These are phyloP conservation scores for Thamnophis elegans DNA, from an alignment of 2,797 vertebrate species.

Conservation along the genomic window DNA sequence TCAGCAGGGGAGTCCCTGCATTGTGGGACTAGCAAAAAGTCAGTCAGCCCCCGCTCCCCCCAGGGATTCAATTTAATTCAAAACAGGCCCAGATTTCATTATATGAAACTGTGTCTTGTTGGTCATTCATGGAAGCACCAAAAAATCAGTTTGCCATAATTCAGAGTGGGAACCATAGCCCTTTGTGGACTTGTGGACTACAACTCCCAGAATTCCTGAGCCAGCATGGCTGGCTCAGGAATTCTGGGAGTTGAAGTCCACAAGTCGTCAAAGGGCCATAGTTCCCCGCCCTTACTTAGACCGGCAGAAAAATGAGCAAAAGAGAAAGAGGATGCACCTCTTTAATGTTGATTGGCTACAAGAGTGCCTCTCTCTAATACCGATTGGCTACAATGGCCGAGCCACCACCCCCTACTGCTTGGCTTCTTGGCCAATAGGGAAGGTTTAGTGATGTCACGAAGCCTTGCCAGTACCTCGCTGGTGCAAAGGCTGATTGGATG, in stretches of 20 bases:
- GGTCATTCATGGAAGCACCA: not conserved
- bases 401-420: not conserved
- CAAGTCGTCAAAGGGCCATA: no score
- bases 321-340: not conserved
- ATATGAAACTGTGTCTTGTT: not conserved
- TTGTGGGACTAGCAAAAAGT: not conserved
- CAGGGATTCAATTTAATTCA: not conserved
- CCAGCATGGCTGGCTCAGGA: no score
- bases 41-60: not conserved
- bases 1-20: not conserved
- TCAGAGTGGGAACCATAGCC: no score
- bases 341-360: not conserved
- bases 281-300: no score
- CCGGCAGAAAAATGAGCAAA: not conserved
- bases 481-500: not conserved
- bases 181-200: no score
- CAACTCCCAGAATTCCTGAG: no score
- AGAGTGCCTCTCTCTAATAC: not conserved
- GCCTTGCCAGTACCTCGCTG: not conserved
- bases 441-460: not conserved
- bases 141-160: not conserved
- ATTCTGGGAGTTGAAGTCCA: no score
- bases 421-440: not conserved
- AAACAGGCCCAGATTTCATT: not conserved
- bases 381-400: not conserved